Conservation (phyloP, 2,113 vertebrate species). For the Micromys minutus region DNA sequence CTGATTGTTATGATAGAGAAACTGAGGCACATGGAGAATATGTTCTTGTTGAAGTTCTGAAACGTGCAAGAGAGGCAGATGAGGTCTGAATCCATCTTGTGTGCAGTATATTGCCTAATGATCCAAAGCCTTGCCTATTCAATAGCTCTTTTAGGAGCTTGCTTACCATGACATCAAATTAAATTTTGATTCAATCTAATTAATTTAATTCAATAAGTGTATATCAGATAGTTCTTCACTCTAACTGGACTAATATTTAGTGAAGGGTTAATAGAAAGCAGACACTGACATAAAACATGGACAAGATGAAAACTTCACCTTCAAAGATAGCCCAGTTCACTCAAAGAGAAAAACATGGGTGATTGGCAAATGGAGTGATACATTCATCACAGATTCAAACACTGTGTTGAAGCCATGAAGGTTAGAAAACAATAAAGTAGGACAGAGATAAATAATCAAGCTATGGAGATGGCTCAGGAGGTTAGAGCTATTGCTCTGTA, state of each 20-base stretch:
- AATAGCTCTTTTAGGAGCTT: neutral
- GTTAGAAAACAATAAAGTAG: neutral
- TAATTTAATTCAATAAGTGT: conserved; percentile 56
- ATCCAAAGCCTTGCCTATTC: neutral
- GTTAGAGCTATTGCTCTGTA: no score
- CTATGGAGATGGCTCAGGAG: neutral
- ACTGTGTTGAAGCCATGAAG: neutral
- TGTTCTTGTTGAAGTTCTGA: neutral
- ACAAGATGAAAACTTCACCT: conserved; percentile 14
- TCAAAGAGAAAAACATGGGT: neutral
- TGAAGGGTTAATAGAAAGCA: conserved; percentile 19
- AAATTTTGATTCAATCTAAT: conserved; percentile 45
- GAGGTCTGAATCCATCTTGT: neutral
- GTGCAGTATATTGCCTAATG: neutral
- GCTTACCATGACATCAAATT: conserved; percentile 21
- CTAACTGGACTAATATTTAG: conserved; percentile 35
- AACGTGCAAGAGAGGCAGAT: neutral
- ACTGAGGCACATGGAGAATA: neutral
- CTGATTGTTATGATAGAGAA: neutral
- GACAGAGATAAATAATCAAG: no score
- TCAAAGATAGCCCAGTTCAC: neutral
- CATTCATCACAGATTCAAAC: neutral
- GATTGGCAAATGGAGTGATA: neutral
- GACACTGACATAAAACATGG: neutral
- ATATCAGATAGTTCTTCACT: conserved; percentile 5